These are phyloP conservation scores for Hippopotamyrus pictus DNA, from an alignment of 2,797 vertebrate species.

Conservation along the genomic window DNA sequence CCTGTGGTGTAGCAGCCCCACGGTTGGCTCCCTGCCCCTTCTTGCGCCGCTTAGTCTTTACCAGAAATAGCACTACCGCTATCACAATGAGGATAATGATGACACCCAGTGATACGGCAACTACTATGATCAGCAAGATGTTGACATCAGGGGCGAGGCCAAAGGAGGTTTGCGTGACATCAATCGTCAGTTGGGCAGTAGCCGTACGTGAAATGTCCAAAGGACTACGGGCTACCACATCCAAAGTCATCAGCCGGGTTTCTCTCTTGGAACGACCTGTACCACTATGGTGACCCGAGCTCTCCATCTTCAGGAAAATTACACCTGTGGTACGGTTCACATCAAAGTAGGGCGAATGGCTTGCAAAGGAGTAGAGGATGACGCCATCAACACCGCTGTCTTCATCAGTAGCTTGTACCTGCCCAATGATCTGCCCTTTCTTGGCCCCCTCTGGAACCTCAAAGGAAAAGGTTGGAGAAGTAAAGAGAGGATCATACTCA, in stretches of 20 bases:
- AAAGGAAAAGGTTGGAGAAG: conserved; percentile 73
- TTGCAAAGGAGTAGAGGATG: conserved; percentile 78
- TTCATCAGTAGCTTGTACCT: conserved; percentile 83
- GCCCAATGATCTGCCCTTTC: conserved; percentile 85
- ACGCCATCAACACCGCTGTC: conserved; percentile 88
- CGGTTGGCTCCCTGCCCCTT: conserved; percentile 61
- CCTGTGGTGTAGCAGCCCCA: conserved; percentile 54
- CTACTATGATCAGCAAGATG: conserved; percentile 78
- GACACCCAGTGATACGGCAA: conserved; percentile 82
- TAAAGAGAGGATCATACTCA: conserved; percentile 88
- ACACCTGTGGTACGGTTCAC: conserved; percentile 86
- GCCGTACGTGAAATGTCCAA: conserved; percentile 76
- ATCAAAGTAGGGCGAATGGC: conserved; percentile 78
- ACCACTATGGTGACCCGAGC: conserved; percentile 57
- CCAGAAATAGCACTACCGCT: conserved; percentile 81
- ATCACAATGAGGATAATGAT: conserved; percentile 81
- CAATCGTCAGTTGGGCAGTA: conserved; percentile 72
- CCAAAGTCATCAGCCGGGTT: conserved; percentile 76
- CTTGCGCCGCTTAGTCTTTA: conserved; percentile 74
- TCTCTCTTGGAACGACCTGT: conserved; percentile 70
- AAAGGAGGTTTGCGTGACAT: conserved; percentile 85
- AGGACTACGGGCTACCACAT: conserved; percentile 82
- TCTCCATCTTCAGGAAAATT: conserved; percentile 80
- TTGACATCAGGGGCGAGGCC: conserved; percentile 83
- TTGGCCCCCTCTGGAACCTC: conserved; percentile 83